Evolutionary conservation across 2,888 invertebrate species (phyloP).

Genomic region (Sphaerolaimus hirsutus): DNA sequence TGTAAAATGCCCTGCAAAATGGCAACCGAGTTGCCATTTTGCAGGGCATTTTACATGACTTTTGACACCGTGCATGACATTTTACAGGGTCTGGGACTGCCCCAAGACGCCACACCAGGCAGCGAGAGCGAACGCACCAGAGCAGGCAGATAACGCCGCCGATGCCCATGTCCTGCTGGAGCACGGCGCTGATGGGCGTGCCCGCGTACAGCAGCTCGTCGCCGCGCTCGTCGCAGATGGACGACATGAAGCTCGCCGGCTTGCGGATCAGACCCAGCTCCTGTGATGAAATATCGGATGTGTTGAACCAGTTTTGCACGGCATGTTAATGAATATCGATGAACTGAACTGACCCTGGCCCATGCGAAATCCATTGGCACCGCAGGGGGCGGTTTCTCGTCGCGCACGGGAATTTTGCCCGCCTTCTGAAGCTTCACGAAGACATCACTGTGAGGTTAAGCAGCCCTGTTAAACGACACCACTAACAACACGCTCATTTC

Average conservation of each 20-base stretch:
- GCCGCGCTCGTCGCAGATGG: conserved; percentile 93
- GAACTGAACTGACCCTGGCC: conserved; percentile 42
- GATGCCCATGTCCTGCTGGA: conserved; percentile 80
- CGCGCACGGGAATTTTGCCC: conserved; percentile 58
- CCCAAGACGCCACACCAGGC: too few relatives aligned
- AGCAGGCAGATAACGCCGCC: conserved; percentile 86
- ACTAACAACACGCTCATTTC: background rate
- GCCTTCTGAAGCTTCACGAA: conserved; percentile 32
- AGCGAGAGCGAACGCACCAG: conserved; percentile 99
- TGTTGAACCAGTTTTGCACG: background rate
- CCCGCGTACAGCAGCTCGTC: conserved; percentile 89
- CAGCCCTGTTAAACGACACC: too few relatives aligned
- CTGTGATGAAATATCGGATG: conserved; percentile 27
- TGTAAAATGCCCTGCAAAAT: too few relatives aligned
- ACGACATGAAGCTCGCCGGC: conserved; percentile 96
- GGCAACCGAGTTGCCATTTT: too few relatives aligned
- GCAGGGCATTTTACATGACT: too few relatives aligned
- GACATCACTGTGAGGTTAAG: conserved; percentile 23
- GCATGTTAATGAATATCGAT: background rate
- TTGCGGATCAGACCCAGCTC: conserved; percentile 91
- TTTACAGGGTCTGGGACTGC: too few relatives aligned
- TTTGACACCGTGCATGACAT: too few relatives aligned
- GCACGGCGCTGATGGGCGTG: conserved; percentile 48
- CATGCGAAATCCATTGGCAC: conserved; percentile 99
- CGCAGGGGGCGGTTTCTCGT: conserved; percentile 85